Base-by-base conservation (phyloP, 2,113 vertebrate species). In the Indicator maculatus region DNA sequence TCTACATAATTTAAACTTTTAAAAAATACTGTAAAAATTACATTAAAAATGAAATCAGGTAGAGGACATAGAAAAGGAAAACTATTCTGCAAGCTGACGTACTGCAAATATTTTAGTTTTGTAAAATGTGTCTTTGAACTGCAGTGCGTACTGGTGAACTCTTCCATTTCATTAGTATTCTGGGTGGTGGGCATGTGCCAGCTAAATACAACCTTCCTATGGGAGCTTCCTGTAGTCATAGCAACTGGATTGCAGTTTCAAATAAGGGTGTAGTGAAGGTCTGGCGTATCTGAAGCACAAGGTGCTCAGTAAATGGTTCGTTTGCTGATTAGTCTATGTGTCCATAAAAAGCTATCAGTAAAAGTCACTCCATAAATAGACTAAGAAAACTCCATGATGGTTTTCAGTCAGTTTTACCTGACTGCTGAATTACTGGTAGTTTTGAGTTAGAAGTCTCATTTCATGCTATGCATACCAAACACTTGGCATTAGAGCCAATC, bases 191-290 rank as follows among this genome's bases (percentile, higher is more conserved):
- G 88, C 84, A 66, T 91, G 87, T 93, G 78, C 78, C 74, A 86
- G 86, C 92, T 92, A 87, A 95, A 92, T 50, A 69, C 66, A 86
- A 80, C 81, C 69, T 84, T 94, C 89, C 94, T 80, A 6, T 33
- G 92, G 95, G 96, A 95, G 59, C 53, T 91, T 90, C 44, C 11
- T 61, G 97, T 97, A 93, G 87, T 94, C 96, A 96, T 97, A 39
- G 97, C 94, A 98, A 98, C 98, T 4, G 93, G 67, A 81, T 39
- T 86, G 80, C 89, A 59, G 83, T 59, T 97, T 88, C 55, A 24
- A 14, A 17, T 81, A 77, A 69, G 88, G 84, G 12, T 15, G 69
- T 93, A 88, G 95, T 78, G 84, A 93, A 93, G 75, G 39, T 74
- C 89, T 90, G 92, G 38, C 79, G 60, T 6, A 24, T 52, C 94